Base-by-base conservation (phyloP, 2,888 invertebrate species). In the Synanthedon andrenaeformis region DNA sequence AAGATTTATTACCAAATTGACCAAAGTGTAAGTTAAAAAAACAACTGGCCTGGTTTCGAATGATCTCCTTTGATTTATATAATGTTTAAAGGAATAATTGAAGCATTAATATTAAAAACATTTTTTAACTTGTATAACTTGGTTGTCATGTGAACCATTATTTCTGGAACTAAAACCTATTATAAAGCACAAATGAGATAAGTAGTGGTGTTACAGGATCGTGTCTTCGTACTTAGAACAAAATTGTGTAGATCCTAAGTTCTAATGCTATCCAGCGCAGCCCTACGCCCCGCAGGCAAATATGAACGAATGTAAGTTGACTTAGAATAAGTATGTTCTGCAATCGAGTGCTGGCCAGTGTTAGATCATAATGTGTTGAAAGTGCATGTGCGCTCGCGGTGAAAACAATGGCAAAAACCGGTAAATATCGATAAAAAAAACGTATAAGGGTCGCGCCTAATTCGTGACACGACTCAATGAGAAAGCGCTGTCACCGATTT, bases 291-390 rank as follows among this genome's bases (percentile, higher is more conserved):
- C 77, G 80, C 86, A 87, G 86, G 87, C 87, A 86, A 87, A 87
- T 87, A 87, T 87, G 87, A 87, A 87, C 87, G 87, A 87, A 86
- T 87, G 87, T 87, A 82, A 87, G 86, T 86, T 86, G 87, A 87
- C 85, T 87, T 87, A 87, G 87, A 87, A 87, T 87, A 87, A 85
- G 87, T 87, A 81, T 86, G 87, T 87, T 83, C 87, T 82, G 83
- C 86, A 84, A 87, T 85, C 83, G 83, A 80, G 81, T 79, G 74
- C 75, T 79, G 71, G 83, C 79, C 87, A 87, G 87, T 87, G 87
- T 87, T 87, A 87, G 87, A 85, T 87, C 87, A 87, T 86, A 84
- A 84, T 85, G 86, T 87, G 87, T 81, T 80, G 84, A 85, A 86
- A 86, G 80, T 73, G 79, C 87, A 79, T 84, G 85, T 77, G 86